Conservation (phyloP, 30 jellyfish, hydroid and myxozoan species). For the Aurelia coerulea region DNA sequence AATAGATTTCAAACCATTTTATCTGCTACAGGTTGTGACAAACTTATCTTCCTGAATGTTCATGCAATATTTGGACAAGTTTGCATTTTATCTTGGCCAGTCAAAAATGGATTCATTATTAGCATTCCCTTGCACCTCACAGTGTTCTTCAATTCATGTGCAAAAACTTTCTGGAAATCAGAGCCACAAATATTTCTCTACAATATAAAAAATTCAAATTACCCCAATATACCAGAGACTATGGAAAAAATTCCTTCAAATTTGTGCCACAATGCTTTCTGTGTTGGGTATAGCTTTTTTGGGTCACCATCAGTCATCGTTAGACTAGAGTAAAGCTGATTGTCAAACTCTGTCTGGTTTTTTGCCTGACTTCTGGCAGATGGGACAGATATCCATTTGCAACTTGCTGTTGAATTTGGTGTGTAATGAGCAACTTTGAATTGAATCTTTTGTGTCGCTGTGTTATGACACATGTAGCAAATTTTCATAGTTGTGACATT, state of each 20-base stretch:
- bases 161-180: too few relatives aligned
- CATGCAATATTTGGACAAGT: too few relatives aligned
- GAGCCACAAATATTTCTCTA: too few relatives aligned
- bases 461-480: slow-evolving; percentile 81
- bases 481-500: slow-evolving; percentile 41
- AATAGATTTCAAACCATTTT: too few relatives aligned
- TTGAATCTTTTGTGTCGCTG: slow-evolving; percentile 23
- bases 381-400: slow-evolving; percentile 77
- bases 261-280: slow-evolving; percentile 78
- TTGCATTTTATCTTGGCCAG: too few relatives aligned
- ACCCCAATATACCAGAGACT: slow-evolving; percentile 65
- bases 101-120: too few relatives aligned
- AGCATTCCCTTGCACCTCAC: too few relatives aligned
- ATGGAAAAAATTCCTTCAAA: slow-evolving; percentile 56
- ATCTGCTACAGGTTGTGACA: too few relatives aligned
- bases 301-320: slow-evolving; percentile 75
- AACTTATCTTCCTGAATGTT: too few relatives aligned
- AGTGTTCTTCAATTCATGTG: too few relatives aligned
- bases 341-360: slow-evolving; percentile 69
- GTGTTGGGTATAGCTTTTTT: slow-evolving; percentile 59
- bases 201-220: background rate
- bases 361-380: slow-evolving; percentile 67
- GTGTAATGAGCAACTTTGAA: slow-evolving; percentile 50
- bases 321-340: slow-evolving; percentile 43
- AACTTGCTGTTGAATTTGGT: slow-evolving; percentile 53